Evolutionary conservation across 2,888 invertebrate species (phyloP).

Genomic region (Rhamphomyia laevipes): DNA sequence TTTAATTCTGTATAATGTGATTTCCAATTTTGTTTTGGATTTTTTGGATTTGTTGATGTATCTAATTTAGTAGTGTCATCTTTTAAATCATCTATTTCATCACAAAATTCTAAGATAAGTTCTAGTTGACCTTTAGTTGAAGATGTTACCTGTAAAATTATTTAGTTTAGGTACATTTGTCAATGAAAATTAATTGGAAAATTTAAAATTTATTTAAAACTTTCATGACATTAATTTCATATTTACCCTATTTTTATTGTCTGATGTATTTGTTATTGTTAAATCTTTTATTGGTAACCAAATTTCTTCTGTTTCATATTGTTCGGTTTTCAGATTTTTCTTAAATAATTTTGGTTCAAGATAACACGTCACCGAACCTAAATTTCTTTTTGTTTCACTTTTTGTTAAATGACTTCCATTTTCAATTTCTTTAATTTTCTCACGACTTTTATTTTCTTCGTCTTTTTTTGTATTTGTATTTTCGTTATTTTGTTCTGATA

Average conservation of each 20-base stretch:
- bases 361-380: conserved; percentile 38
- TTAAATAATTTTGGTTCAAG: conserved; percentile 35
- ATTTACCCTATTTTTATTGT: conserved; percentile 3
- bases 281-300: conserved; percentile 37
- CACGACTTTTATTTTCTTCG: conserved; percentile 14
- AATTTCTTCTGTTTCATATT: conserved; percentile 31
- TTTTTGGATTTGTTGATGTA: background rate
- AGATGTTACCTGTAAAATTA: conserved; percentile 21
- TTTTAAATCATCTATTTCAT: conserved; percentile 13
- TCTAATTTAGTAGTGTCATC: background rate
- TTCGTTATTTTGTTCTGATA: conserved; percentile 17
- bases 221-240: conserved; percentile 2
- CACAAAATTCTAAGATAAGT: conserved; percentile 30
- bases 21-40: background rate
- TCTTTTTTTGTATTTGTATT: conserved; percentile 1
- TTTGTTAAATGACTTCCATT: conserved; percentile 27
- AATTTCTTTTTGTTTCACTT: conserved; percentile 34
- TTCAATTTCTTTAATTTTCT: conserved; percentile 14
- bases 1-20: conserved; percentile 29
- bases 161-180: background rate
- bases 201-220: background rate
- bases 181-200: background rate
- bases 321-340: conserved; percentile 26
- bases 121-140: conserved; percentile 34
- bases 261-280: conserved; percentile 15